A percentile compares a stretch with the other conserved stretches of the same genome.
Evolutionary conservation across 2,888 invertebrate species (phyloP).

Genomic region (Sceliomorpha sp.): DNA sequence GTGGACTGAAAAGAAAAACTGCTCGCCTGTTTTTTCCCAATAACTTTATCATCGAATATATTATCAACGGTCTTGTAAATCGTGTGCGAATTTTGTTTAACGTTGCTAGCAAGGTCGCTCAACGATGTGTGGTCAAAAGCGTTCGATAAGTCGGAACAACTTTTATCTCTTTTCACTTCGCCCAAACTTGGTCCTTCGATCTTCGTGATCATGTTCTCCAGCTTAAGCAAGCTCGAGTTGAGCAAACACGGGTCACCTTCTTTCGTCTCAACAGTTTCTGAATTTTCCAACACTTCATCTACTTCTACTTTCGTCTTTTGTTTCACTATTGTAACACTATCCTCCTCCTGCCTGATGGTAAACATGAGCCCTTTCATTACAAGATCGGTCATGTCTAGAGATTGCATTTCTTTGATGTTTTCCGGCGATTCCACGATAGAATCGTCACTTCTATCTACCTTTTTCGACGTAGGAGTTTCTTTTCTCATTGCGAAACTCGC

Average conservation of each 20-base stretch:
- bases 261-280: constrained; percentile 73
- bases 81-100: background rate
- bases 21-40: no score
- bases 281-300: constrained; percentile 78
- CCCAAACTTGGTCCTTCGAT: constrained; percentile 65
- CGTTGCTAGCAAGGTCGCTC: background rate
- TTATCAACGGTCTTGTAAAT: background rate
- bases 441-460: constrained; percentile 11
- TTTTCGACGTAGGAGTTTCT: constrained; percentile 9
- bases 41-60: no score
- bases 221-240: constrained; percentile 74
- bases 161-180: constrained; percentile 9
- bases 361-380: constrained; percentile 79
- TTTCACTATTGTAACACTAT: constrained; percentile 73
- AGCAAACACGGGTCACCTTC: constrained; percentile 73
- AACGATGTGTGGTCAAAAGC: constrained; percentile 9
- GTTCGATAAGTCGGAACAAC: constrained; percentile 15
- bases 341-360: constrained; percentile 73
- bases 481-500: no score
- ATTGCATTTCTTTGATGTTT: constrained; percentile 61
- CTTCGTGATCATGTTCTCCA: constrained; percentile 74
- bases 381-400: constrained; percentile 74
- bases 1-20: no score
- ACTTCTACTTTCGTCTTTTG: constrained; percentile 75
- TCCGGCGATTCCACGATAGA: constrained; percentile 20